Evolutionary conservation across 2,113 vertebrate species (phyloP), one percentile per base, ranked within the genome.

Genomic region (Neomonachus schauinslandi): DNA sequence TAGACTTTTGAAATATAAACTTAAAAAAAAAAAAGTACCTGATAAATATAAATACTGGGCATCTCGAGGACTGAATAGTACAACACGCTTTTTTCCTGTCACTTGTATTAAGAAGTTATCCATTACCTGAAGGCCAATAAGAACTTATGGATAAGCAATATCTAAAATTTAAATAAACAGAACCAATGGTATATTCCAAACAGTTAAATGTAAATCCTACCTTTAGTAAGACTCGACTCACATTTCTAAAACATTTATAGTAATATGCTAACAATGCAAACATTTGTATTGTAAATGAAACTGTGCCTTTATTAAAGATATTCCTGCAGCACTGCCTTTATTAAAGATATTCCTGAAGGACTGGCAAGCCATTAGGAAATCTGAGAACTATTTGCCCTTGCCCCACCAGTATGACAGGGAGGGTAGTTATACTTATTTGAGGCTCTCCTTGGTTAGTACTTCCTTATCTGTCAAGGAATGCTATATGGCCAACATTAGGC

Each of bases 61-160:
- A 98, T 99, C 99, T 98, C 96, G 99, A 95, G 99, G 99, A 98
- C 99, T 99, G 97, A 99, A 99, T 3, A 99, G 97, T 79, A 99
- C 98, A 89, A 99, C 99, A 95, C 99, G 98, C 98, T 99, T 99
- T 97, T 71, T 99, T 49, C 99, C 99, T 0, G 98, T 99, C 97
- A 99, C 99, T 99, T 99, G 99, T 98, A 99, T 99, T 98, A 99
- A 98, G 97, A 99, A 98, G 97, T 99, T 99, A 98, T 99, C 99
- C 99, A 99, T 99, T 97, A 99, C 99, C 99, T 99, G 97, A 36
- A 98, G 96, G 96, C 59, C 57, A 96, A 49, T 90, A 89, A 93
- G 11, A 79, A 94, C 21, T 72, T 95, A 92, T 33, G 33, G n/a
- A 57, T 94, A 92, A 97, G n/a, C 46, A 92, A 22, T 67, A 90